Percentiles rank a stretch among this genome's conserved stretches.
phyloP scores from a whole-genome alignment of 2,888 invertebrate species.

The Lymantria monacha region DNA sequence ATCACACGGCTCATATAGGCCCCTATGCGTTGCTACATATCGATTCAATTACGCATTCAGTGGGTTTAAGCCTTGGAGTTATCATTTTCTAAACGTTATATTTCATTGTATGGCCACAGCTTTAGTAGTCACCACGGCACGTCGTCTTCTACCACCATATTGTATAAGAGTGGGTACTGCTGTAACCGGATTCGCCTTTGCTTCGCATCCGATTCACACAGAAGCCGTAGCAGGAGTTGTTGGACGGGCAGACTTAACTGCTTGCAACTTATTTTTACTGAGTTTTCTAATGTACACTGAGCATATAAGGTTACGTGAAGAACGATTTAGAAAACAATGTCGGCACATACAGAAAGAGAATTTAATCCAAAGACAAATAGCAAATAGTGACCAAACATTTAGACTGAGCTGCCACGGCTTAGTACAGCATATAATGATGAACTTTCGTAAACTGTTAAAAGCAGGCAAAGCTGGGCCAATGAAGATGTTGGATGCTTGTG shows the following conservation, averaged over 20 bases:
- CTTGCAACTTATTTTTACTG: constrained; percentile 94
- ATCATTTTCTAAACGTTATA: constrained; percentile 92
- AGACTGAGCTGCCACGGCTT: constrained; percentile 71
- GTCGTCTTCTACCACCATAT: constrained; percentile 85
- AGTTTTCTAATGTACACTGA: constrained; percentile 93
- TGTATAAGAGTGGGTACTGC: constrained; percentile 86
- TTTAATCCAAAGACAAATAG: constrained; percentile 47
- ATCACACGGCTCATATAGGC: constrained; percentile 98
- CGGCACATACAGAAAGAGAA: constrained; percentile 60
- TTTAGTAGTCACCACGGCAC: constrained; percentile 89
- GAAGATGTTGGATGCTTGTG: constrained; percentile 63
- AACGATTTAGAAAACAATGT: constrained; percentile 58
- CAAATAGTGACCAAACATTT: constrained; percentile 58
- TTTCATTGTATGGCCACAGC: constrained; percentile 93
- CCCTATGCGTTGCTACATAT: constrained; percentile 94
- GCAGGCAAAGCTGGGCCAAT: constrained; percentile 67
- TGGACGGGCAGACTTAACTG: constrained; percentile 96
- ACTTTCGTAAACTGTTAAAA: constrained; percentile 66
- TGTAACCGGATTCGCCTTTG: constrained; percentile 93
- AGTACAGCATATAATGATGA: constrained; percentile 71
- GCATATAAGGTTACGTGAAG: constrained; percentile 86
- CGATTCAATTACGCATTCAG: constrained; percentile 91
- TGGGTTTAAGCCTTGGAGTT: constrained; percentile 90
- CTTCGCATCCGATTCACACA: constrained; percentile 97
- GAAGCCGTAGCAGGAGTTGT: constrained; percentile 98